phyloP scores from a whole-genome alignment of 2,888 invertebrate species.

The Phengaris arion region DNA sequence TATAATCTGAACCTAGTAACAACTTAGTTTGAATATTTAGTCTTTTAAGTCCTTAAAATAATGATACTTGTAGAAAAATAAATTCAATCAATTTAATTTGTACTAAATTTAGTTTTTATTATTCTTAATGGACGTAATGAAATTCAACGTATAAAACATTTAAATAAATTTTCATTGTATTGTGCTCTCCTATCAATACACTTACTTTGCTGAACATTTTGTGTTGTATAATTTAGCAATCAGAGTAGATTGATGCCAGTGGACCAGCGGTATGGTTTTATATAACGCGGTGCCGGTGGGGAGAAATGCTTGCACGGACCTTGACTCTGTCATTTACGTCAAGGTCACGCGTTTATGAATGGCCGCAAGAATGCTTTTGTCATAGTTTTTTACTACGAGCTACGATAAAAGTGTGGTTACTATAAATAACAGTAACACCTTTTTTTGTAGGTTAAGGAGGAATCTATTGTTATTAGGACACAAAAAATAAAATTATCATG shows the following conservation, averaged over 20 bases:
- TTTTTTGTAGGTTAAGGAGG: too few relatives aligned
- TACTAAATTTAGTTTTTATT: too few relatives aligned
- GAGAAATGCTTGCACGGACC: constrained; percentile 26
- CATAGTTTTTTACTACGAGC: neutral
- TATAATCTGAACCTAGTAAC: too few relatives aligned
- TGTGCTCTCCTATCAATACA: neutral
- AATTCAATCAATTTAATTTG: too few relatives aligned
- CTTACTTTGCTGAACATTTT: constrained; percentile 31
- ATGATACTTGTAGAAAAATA: too few relatives aligned
- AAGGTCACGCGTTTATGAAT: constrained; percentile 6
- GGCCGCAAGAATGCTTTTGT: neutral
- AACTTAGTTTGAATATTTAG: too few relatives aligned
- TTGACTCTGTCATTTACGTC: constrained; percentile 13
- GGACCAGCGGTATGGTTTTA: constrained; percentile 23
- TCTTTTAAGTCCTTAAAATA: too few relatives aligned
- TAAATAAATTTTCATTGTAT: neutral
- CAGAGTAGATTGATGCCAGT: constrained; percentile 18
- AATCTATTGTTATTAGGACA: too few relatives aligned
- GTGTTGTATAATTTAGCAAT: constrained; percentile 13
- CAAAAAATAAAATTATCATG: too few relatives aligned
- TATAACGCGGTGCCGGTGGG: constrained; percentile 24
- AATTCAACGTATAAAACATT: neutral
- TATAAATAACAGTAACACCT: too few relatives aligned
- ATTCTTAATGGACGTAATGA: neutral
- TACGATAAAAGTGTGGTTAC: neutral